These are phyloP conservation scores for Capitulum mitella DNA, from an alignment of 2,888 invertebrate species.

Conservation along the genomic window DNA sequence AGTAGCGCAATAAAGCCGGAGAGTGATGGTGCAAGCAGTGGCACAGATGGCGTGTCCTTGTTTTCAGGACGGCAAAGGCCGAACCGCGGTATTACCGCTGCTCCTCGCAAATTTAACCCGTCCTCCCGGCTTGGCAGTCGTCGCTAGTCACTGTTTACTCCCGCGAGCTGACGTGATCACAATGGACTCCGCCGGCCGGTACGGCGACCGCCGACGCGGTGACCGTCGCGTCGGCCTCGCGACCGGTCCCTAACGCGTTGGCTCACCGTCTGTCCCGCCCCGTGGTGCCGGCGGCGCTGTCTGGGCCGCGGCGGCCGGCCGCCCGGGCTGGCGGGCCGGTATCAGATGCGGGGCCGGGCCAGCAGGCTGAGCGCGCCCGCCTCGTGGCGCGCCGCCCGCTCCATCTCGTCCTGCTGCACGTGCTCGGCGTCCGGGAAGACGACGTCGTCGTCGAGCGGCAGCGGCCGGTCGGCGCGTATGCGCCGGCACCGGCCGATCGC, in stretches of 20 bases:
- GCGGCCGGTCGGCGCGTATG: neutral
- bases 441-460: conserved; percentile 10
- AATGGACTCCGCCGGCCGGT: too few relatives aligned
- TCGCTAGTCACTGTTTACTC: too few relatives aligned
- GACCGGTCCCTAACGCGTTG: neutral
- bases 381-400: neutral
- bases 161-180: too few relatives aligned
- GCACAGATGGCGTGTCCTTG: too few relatives aligned
- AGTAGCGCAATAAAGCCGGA: too few relatives aligned
- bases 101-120: too few relatives aligned
- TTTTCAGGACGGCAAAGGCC: too few relatives aligned
- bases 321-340: too few relatives aligned
- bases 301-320: neutral
- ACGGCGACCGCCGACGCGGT: neutral
- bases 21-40: too few relatives aligned
- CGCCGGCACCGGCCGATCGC: neutral
- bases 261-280: too few relatives aligned
- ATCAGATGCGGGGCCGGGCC: neutral
- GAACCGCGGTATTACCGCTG: too few relatives aligned
- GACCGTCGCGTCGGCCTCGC: neutral
- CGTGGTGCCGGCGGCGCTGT: neutral
- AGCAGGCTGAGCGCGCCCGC: neutral
- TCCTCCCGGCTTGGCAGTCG: too few relatives aligned
- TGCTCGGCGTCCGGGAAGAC: conserved; percentile 2
- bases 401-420: conserved; percentile 13